These are phyloP conservation scores for Oostethus manadensis DNA, from an alignment of 2,113 vertebrate species.

Conservation along the genomic window DNA sequence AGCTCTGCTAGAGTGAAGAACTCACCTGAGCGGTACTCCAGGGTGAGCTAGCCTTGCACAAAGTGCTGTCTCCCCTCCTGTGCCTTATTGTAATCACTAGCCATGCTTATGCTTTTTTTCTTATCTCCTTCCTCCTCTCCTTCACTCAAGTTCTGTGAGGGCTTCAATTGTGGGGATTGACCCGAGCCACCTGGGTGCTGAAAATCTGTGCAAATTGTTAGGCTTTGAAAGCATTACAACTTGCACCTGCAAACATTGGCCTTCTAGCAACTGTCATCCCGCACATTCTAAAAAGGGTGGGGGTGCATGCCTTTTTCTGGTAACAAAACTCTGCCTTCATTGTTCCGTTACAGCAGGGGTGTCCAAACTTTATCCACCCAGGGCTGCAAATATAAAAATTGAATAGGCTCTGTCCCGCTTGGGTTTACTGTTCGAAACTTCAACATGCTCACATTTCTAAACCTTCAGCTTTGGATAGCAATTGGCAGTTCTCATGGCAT, in stretches of 20 bases:
- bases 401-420: too few species aligned
- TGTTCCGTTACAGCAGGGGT: constrained; percentile 15
- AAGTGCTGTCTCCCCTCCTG: constrained; percentile 70
- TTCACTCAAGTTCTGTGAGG: constrained; percentile 1
- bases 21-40: constrained; percentile 76
- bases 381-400: too few species aligned
- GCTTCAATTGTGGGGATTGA: neutral
- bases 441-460: too few species aligned
- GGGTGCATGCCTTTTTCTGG: constrained; percentile 16
- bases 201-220: neutral
- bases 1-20: constrained; percentile 71
- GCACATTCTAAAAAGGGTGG: constrained; percentile 13
- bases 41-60: constrained; percentile 78
- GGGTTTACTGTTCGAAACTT: too few species aligned
- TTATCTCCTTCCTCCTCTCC: constrained; percentile 23
- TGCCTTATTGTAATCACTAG: constrained; percentile 54
- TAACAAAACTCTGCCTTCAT: constrained; percentile 14
- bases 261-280: neutral
- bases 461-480: too few species aligned
- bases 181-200: neutral
- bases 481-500: too few species aligned
- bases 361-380: too few species aligned
- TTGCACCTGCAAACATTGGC: neutral
- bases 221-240: neutral
- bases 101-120: constrained; percentile 22